Evolutionary conservation across 2,888 invertebrate species (phyloP), one percentile per base, ranked within the genome.

Genomic region (Omphaloscelis lunosa): DNA sequence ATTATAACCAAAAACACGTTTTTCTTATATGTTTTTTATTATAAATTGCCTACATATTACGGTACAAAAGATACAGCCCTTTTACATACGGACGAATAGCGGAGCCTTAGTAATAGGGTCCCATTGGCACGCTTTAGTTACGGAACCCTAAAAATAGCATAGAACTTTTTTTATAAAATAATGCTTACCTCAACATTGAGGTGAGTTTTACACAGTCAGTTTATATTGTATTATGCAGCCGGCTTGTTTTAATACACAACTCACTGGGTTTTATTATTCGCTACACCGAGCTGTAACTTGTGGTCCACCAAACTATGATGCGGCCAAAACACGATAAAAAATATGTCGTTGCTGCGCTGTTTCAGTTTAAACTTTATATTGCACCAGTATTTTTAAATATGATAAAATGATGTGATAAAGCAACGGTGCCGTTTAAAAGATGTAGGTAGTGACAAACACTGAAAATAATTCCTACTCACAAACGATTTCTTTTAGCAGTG

Each of bases 191-290:
- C 27, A 56, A 17, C 7, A 58, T 15, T 58, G 8, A 15, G 3
- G 17, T 39, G 11, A n/a, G 17, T 63, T 23, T 27, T 11, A 39
- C 27, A 4, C 9, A 34, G 34, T 8, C n/a, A 66, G 12, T 56
- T 62, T 79, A 67, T 39, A 39, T 67, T 68, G 41, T 34, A 34
- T 23, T 23, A 59, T 12, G 39, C 29, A 41, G 34, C 39, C 11
- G 6, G 77, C 58, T 66, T 12, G 65, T 66, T 76, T 59, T 65
- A 56, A 82, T 53, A 67, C 12, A 53, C 63, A 65, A 77, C 59
- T 59, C 58, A 29, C n/a, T 61, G 20, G 34, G 39, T 78, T 70
- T 81, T 78, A 83, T 34, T 69, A 69, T 77, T 82, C 66, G 41
- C 77, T 41, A 62, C 66, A 61, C 48, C 61, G 61, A 67, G 56